phyloP scores from a whole-genome alignment of 2,797 vertebrate genomes.

The Petrocephalus schoutedeni region DNA sequence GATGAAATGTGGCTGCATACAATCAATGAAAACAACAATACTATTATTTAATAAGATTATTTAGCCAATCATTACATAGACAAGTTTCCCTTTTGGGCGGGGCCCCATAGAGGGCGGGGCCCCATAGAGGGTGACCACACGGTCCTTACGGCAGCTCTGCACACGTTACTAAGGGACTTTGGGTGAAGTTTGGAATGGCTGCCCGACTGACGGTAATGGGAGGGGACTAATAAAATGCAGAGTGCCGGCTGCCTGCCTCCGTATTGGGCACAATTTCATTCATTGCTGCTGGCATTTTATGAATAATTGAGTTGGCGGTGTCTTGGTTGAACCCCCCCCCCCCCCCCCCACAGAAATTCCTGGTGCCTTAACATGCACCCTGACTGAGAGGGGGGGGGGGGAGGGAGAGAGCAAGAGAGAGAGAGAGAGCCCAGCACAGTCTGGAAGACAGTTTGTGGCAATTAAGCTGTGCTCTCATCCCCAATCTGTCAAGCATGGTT shows the following conservation, averaged over 20 bases:
- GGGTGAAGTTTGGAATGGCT: slow-evolving; percentile 36
- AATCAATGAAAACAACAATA: not conserved
- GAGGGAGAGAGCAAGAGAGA: not conserved
- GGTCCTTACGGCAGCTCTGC: not conserved
- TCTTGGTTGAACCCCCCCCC: slow-evolving; percentile 48
- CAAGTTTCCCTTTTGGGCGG: not conserved
- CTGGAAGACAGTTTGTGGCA: slow-evolving; percentile 54
- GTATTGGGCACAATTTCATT: slow-evolving; percentile 77
- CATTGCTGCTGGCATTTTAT: slow-evolving; percentile 84
- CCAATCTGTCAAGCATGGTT: slow-evolving; percentile 71
- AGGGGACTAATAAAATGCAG: slow-evolving; percentile 81
- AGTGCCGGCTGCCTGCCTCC: slow-evolving; percentile 67
- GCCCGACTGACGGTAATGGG: slow-evolving; percentile 77
- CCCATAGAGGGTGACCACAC: not conserved
- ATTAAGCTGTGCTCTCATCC: slow-evolving; percentile 64
- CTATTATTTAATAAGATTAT: not conserved
- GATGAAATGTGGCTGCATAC: not conserved
- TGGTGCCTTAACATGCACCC: slow-evolving; percentile 53
- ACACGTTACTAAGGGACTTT: slow-evolving; percentile 1
- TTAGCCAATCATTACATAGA: not conserved
- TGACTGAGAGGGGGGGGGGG: not conserved
- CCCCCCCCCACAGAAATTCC: slow-evolving; percentile 47
- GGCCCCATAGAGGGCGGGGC: not conserved
- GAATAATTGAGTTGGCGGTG: slow-evolving; percentile 83
- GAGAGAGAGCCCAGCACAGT: slow-evolving; percentile 33